phyloP scores from a whole-genome alignment of 2,113 vertebrate species.

The Tachycineta bicolor region DNA sequence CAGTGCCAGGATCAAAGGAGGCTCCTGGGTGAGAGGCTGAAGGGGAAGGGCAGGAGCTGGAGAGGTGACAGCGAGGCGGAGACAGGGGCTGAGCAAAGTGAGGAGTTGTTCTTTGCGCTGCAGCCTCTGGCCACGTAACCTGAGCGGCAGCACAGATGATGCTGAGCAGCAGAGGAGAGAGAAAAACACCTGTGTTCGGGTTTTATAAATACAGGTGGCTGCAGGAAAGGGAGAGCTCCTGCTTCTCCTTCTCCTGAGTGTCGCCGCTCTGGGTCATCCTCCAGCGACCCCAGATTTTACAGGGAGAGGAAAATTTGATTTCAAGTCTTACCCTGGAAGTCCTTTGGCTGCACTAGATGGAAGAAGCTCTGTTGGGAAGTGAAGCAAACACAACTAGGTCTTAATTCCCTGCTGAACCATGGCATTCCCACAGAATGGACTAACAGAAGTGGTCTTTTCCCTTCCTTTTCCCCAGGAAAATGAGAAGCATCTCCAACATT shows the following conservation, averaged over 20 bases:
- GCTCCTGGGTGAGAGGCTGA: neutral
- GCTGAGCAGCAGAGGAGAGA: neutral
- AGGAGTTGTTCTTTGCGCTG: neutral
- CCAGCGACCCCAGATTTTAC: neutral
- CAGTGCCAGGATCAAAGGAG: neutral
- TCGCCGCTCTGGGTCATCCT: neutral
- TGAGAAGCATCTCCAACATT: neutral
- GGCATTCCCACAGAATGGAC: neutral
- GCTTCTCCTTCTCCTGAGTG: neutral
- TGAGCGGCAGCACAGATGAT: neutral
- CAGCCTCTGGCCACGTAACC: neutral
- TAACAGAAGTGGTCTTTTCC: neutral
- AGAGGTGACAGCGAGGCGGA: neutral
- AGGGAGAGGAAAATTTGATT: neutral
- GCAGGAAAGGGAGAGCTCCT: neutral
- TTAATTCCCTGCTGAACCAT: neutral
- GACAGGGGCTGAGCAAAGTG: fast-evolving
- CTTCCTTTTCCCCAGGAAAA: neutral
- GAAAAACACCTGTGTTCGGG: neutral
- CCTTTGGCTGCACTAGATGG: neutral
- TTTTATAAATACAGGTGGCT: neutral
- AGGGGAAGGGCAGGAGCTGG: neutral
- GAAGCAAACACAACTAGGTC: neutral
- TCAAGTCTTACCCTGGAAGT: neutral
- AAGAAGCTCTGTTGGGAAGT: neutral